Conservation (phyloP, 2,113 vertebrate species). For the Scartelaos histophorus region DNA sequence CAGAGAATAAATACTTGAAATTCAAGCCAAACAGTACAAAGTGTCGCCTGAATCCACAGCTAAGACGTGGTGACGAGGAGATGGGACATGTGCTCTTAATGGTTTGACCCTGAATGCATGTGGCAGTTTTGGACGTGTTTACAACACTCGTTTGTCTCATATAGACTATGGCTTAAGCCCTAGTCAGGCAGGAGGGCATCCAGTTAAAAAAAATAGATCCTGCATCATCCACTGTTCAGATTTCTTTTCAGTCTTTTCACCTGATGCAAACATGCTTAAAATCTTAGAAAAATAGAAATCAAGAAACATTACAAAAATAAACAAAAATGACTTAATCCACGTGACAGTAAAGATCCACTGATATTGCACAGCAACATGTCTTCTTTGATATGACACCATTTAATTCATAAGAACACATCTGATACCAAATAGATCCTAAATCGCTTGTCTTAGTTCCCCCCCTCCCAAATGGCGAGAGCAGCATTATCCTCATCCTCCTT, state of each 20-base stretch:
- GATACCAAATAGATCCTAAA: slow-evolving; percentile 30
- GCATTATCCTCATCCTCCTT: slow-evolving; percentile 34
- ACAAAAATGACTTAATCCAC: slow-evolving; percentile 64
- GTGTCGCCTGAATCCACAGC: slow-evolving; percentile 21
- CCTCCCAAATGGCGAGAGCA: slow-evolving; percentile 34
- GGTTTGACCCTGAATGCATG: slow-evolving; percentile 48
- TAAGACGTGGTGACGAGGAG: slow-evolving; percentile 22
- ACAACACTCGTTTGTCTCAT: slow-evolving; percentile 37
- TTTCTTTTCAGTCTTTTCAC: slow-evolving; percentile 9
- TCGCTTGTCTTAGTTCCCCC: slow-evolving; percentile 22
- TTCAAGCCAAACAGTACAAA: slow-evolving; percentile 41
- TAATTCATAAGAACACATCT: slow-evolving; percentile 32
- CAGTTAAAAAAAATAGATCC: slow-evolving; percentile 26
- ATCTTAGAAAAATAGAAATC: slow-evolving; percentile 79
- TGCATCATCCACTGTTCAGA: slow-evolving; percentile 10
- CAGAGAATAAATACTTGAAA: slow-evolving; percentile 56
- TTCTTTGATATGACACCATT: slow-evolving; percentile 50
- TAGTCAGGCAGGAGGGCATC: slow-evolving; percentile 36
- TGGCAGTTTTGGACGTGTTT: slow-evolving; percentile 29
- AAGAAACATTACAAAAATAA: slow-evolving; percentile 79
- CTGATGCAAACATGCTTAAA: slow-evolving; percentile 11
- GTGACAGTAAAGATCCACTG: slow-evolving; percentile 49
- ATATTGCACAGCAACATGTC: slow-evolving; percentile 72
- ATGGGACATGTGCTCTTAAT: not conserved
- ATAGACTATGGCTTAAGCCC: slow-evolving; percentile 68